Conservation (phyloP, 2,888 invertebrate species). For the Hipparchia semele region DNA sequence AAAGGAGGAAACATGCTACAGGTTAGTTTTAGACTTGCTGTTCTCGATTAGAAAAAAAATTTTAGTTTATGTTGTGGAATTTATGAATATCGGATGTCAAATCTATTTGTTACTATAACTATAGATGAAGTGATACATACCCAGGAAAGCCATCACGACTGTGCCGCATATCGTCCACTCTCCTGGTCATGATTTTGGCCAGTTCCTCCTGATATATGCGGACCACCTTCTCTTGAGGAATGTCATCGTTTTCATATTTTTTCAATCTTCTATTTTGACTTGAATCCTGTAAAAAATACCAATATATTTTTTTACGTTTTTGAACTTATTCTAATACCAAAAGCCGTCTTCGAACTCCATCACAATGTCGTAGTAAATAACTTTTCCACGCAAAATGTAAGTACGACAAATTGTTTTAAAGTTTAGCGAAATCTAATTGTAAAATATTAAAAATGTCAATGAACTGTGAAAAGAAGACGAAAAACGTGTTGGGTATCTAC, state of each 20-base stretch:
- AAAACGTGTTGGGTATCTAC: background rate
- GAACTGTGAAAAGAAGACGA: too few relatives aligned
- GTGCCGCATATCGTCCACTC: constrained; percentile 88
- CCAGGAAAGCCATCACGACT: constrained; percentile 91
- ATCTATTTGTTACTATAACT: background rate
- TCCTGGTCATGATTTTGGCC: constrained; percentile 93
- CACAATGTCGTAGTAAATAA: too few relatives aligned
- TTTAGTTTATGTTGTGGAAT: background rate
- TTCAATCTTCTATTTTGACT: constrained; percentile 90
- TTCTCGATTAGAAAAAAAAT: constrained; percentile 52
- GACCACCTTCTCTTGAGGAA: constrained; percentile 97
- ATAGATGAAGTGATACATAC: constrained; percentile 73
- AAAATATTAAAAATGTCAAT: too few relatives aligned
- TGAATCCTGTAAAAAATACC: constrained; percentile 72
- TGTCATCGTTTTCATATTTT: constrained; percentile 96
- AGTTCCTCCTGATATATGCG: constrained; percentile 97
- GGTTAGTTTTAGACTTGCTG: constrained; percentile 84
- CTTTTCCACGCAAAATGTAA: too few relatives aligned
- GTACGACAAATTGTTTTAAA: too few relatives aligned
- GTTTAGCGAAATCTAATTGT: too few relatives aligned
- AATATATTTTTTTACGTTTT: background rate
- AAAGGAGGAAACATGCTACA: constrained; percentile 92
- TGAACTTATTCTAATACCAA: background rate
- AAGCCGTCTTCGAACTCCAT: too few relatives aligned
- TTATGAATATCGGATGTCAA: background rate